Conservation (phyloP, 2,888 invertebrate species). For the Podabrus alpinus region DNA sequence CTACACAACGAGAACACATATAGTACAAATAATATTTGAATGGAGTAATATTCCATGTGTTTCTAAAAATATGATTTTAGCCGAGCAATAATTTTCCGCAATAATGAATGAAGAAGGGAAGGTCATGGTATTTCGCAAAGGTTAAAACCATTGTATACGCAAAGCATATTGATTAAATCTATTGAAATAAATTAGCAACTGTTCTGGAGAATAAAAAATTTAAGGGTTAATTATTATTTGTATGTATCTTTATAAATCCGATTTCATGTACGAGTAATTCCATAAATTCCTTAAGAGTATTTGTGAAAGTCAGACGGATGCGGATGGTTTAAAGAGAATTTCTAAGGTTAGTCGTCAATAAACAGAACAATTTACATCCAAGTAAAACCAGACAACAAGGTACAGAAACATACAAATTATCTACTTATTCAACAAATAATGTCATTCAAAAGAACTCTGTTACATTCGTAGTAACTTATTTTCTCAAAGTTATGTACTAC, state of each 20-base stretch:
- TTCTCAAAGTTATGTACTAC: neutral
- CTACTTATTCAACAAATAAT: neutral
- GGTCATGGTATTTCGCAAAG: neutral
- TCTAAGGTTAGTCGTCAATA: neutral
- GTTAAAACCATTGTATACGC: neutral
- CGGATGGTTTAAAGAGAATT: too few relatives aligned
- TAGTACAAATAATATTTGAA: too few relatives aligned
- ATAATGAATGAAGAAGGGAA: neutral
- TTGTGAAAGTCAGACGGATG: too few relatives aligned
- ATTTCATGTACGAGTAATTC: too few relatives aligned
- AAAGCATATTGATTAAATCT: neutral
- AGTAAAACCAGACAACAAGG: neutral
- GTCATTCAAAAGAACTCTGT: neutral
- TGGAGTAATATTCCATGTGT: neutral
- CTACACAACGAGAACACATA: too few relatives aligned
- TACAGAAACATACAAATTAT: neutral
- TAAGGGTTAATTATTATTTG: too few relatives aligned
- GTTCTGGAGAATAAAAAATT: too few relatives aligned
- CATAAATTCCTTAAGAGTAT: too few relatives aligned
- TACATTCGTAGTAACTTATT: neutral
- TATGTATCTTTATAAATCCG: too few relatives aligned
- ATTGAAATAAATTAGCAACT: neutral
- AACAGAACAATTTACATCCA: neutral
- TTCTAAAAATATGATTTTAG: neutral
- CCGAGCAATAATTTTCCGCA: neutral